phyloP scores from a whole-genome alignment of 2,113 vertebrate species.

The Passer montanus region DNA sequence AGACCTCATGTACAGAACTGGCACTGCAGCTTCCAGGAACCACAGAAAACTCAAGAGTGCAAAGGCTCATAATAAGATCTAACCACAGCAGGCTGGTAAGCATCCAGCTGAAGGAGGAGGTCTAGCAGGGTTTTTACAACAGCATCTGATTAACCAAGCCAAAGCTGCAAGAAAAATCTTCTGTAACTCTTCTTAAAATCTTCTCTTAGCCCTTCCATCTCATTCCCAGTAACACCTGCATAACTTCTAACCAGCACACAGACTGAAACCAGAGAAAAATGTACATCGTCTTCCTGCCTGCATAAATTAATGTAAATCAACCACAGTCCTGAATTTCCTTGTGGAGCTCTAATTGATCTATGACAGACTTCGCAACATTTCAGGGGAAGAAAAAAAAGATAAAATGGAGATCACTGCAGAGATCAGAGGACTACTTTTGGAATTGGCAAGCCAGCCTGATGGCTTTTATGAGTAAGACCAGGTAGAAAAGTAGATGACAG shows the following conservation, averaged over 20 bases:
- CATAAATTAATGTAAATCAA: conserved; percentile 15
- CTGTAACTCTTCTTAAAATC: neutral
- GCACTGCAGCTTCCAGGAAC: conserved; percentile 33
- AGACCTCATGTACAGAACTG: neutral
- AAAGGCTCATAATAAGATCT: conserved; percentile 40
- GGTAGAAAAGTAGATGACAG: neutral
- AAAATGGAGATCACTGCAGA: neutral
- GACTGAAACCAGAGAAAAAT: neutral
- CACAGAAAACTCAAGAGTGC: neutral
- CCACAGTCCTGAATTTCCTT: neutral
- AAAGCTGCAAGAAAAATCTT: neutral
- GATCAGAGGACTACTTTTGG: neutral
- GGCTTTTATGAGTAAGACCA: neutral
- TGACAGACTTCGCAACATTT: neutral
- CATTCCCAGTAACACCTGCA: neutral
- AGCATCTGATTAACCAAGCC: conserved; percentile 11
- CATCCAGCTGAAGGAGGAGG: conserved; percentile 35
- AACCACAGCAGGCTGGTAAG: conserved; percentile 54
- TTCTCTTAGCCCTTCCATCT: neutral
- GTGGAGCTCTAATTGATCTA: neutral
- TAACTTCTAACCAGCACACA: neutral
- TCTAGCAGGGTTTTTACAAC: conserved; percentile 21
- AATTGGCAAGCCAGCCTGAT: neutral
- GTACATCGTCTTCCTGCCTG: neutral
- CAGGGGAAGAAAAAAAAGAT: rapidly evolving